phyloP scores from a whole-genome alignment of 1,140 invertebrate genomes.

The Neodiprion pinetum region DNA sequence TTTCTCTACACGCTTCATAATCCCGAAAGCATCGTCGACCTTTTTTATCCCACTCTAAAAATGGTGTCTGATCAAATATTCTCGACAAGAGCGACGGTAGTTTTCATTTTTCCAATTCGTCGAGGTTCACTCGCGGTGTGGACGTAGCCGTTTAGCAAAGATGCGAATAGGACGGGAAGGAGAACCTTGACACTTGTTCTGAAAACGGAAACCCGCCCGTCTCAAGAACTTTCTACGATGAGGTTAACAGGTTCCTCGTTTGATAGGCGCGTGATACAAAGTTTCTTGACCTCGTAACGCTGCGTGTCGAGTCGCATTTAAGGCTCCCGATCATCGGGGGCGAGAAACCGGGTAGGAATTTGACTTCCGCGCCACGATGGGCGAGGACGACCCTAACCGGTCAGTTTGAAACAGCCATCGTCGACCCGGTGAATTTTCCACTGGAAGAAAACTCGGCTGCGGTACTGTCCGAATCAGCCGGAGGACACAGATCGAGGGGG shows the following conservation, averaged over 20 bases:
- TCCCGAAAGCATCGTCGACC: no score
- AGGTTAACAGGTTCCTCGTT: not conserved
- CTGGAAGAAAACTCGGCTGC: constrained; percentile 47
- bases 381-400: not conserved
- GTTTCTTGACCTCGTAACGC: not conserved
- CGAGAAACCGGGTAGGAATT: not conserved
- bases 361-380: not conserved
- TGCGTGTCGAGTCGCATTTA: not conserved
- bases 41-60: no score
- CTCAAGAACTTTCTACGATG: not conserved
- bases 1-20: no score
- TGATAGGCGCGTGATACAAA: not conserved
- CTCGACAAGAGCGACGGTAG: no score
- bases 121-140: no score
- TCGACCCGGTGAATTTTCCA: constrained; percentile 47
- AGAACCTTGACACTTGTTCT: not conserved
- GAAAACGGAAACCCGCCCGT: not conserved
- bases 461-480: constrained; percentile 22
- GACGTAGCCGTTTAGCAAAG: no score
- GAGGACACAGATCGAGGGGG: constrained; percentile 57
- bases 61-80: no score
- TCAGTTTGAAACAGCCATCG: not conserved
- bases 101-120: no score
- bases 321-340: not conserved
- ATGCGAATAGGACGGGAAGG: no score